Evolutionary conservation across 2,113 vertebrate species (phyloP).

Genomic region (Setophaga coronata): DNA sequence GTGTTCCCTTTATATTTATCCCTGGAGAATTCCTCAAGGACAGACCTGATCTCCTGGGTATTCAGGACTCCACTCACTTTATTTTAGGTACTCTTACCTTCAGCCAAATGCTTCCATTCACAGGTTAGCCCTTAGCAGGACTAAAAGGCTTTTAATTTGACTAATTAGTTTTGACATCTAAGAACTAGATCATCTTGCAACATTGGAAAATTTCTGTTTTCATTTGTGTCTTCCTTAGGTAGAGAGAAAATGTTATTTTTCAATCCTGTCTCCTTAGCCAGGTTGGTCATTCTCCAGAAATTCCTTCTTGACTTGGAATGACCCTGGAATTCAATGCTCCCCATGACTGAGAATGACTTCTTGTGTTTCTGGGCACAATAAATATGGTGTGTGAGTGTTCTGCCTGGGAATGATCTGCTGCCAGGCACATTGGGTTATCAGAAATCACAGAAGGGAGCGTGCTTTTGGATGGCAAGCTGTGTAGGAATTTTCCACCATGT

Average conservation of each 20-base stretch:
- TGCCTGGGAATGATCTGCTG: background rate
- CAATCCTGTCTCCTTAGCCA: background rate
- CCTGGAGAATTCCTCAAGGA: background rate
- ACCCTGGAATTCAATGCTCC: background rate
- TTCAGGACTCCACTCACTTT: background rate
- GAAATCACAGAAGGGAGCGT: background rate
- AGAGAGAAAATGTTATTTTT: background rate
- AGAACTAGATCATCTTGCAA: background rate
- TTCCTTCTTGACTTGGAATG: background rate
- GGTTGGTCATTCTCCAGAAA: background rate
- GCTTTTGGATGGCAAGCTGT: background rate
- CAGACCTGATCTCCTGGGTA: background rate
- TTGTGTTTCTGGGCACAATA: background rate
- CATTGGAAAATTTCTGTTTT: background rate
- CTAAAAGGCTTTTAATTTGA: background rate
- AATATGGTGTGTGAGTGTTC: background rate
- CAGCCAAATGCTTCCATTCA: background rate
- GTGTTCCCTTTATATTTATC: accelerated
- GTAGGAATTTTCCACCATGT: background rate
- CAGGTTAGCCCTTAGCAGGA: background rate
- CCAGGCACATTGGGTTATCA: background rate
- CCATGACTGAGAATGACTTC: background rate
- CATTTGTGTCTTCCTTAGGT: background rate
- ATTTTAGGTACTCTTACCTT: background rate
- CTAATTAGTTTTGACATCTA: background rate